phyloP scores from a whole-genome alignment of 92 coral and sea anemone species.

The Zoanthus sansibaricus region DNA sequence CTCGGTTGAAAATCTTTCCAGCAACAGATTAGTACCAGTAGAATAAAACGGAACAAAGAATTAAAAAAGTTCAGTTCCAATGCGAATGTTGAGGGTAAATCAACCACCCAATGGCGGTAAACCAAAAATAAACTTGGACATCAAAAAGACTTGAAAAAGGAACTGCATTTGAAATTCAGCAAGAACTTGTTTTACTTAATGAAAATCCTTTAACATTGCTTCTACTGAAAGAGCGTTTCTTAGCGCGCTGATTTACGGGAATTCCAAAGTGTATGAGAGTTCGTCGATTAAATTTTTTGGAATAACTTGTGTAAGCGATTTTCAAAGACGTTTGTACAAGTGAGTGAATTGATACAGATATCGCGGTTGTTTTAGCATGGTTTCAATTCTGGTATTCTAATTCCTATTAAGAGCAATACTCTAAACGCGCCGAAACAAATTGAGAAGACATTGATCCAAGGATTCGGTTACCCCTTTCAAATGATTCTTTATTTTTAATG shows the following conservation, averaged over 20 bases:
- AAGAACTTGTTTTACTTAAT: not conserved
- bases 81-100: not conserved
- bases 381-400: constrained; percentile 14
- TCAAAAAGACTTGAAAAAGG: not conserved
- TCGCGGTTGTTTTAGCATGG: constrained; percentile 3
- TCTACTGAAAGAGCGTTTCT: not conserved
- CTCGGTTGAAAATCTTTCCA: too few relatives aligned
- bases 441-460: constrained; percentile 38
- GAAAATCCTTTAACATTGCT: not conserved
- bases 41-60: not conserved
- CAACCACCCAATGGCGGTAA: not conserved
- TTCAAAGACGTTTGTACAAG: not conserved
- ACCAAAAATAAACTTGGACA: not conserved
- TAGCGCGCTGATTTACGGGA: not conserved
- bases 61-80: not conserved
- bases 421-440: constrained; percentile 28
- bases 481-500: constrained; percentile 4
- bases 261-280: constrained; percentile 36
- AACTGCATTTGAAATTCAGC: not conserved
- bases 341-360: constrained; percentile 28
- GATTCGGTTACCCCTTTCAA: constrained; percentile 41
- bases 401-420: constrained; percentile 21
- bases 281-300: not conserved
- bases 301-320: not conserved
- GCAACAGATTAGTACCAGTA: not conserved